Evolutionary conservation across 2,888 invertebrate genomes (phyloP).

Genomic region (Taphrorychus bicolor): DNA sequence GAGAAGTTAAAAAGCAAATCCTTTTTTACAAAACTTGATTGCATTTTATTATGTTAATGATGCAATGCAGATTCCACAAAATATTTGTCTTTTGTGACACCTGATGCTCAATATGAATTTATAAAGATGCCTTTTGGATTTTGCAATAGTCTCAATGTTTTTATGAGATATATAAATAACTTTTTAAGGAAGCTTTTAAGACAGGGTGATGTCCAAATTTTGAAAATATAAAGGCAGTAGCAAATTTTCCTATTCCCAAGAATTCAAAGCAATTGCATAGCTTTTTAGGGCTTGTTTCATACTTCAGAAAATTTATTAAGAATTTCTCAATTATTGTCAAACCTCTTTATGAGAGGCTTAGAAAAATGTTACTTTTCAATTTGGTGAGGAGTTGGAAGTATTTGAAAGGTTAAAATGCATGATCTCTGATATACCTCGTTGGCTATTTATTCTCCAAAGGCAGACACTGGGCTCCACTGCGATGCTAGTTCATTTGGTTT

Average conservation of each 20-base stretch:
- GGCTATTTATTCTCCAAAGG: no score
- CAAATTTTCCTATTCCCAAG: not conserved
- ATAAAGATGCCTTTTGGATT: not conserved
- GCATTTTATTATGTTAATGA: not conserved
- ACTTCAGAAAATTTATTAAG: not conserved
- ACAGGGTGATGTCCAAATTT: not conserved
- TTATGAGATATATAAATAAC: not conserved
- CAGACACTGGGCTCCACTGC: slow-evolving; percentile 52
- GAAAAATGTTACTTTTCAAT: no score
- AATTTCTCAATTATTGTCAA: no score
- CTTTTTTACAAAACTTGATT: not conserved
- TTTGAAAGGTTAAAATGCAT: no score
- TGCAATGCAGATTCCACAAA: not conserved
- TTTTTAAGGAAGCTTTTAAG: not conserved
- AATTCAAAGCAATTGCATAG: not conserved
- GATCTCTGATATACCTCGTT: no score
- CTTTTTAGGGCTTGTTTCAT: not conserved
- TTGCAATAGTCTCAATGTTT: not conserved
- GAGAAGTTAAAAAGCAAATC: not conserved
- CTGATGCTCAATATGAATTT: not conserved
- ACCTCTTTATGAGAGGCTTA: no score
- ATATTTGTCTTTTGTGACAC: not conserved
- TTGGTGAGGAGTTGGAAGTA: no score
- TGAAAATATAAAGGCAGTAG: not conserved
- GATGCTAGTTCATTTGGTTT: slow-evolving; percentile 52